Evolutionary conservation across 2,888 invertebrate species (phyloP), one percentile per base, ranked within the genome.

Genomic region (Noctua pronuba): DNA sequence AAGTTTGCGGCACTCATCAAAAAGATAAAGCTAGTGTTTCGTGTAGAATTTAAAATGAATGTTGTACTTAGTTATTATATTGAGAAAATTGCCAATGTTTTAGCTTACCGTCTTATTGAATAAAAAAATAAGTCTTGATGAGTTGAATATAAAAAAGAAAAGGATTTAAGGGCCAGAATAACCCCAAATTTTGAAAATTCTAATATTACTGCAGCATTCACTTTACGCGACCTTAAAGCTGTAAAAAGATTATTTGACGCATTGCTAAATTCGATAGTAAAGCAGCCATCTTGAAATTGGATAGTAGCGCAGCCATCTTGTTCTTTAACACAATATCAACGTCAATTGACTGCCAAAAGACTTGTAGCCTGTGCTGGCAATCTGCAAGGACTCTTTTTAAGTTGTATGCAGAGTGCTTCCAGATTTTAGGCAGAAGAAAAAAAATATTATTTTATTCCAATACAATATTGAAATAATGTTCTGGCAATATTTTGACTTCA

Each of bases 1-100:
- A 79, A 90, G 88, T 89, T 89, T 87, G 68, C 58, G 68, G 35
- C 84, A 88, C 82, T 82, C 89, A 82, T 83, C 74, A 82, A 62
- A 73, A 81, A 77, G 83, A 84, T 86, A 82, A 85, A 80, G 84
- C 82, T 88, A 86, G 81, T 86, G 79, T 35, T 70, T 78, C 65
- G 75, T 55, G 70, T 62, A 21, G 52, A 73, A 70, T 75, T 67
- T 55, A 49, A 66, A 70, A 70, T 84, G 11, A 84, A 80, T 80
- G 24, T 28, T 44, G 18, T 73, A 73, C 38, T 73, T 66, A 62
- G 31, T 73, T 62, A 71, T 69, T 73, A 70, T 21, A 65, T 5
- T 35, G 13, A 73, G 35, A 82, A 52, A 52, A 38, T 58, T 49
- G 24, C 28, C 18, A 18, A 31, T 28, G n/a, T 31, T 64, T 68